Evolutionary conservation across 2,888 invertebrate species (phyloP).

Genomic region (Drosophila greeni): DNA sequence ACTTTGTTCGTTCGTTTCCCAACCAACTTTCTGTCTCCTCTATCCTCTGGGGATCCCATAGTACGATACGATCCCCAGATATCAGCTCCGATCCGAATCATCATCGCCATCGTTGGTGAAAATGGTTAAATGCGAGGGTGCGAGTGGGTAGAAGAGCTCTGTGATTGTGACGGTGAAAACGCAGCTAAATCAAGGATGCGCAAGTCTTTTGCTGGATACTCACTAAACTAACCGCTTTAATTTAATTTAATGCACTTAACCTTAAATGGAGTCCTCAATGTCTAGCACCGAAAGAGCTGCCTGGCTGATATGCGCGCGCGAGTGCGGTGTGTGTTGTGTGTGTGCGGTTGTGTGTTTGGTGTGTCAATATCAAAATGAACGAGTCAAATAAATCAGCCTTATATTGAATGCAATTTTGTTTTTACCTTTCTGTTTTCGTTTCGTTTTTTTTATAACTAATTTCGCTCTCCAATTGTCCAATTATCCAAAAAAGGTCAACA

Average conservation of each 20-base stretch:
- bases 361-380: conserved; percentile 59
- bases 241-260: conserved; percentile 56
- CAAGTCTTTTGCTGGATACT: conserved; percentile 65
- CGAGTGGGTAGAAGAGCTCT: conserved; percentile 1
- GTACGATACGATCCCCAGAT: not conserved
- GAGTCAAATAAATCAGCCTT: conserved; percentile 72
- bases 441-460: conserved; percentile 53
- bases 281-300: conserved; percentile 38
- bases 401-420: conserved; percentile 67
- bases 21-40: conserved; percentile 3
- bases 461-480: conserved; percentile 56
- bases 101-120: conserved; percentile 14
- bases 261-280: conserved; percentile 44
- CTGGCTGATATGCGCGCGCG: conserved; percentile 62
- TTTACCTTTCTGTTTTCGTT: not conserved
- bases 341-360: conserved; percentile 37
- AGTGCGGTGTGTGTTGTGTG: conserved; percentile 19
- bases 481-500: conserved; percentile 44
- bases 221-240: conserved; percentile 50
- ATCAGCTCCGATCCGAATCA: not conserved
- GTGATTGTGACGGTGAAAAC: conserved; percentile 25
- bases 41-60: not conserved
- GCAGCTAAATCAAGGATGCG: conserved; percentile 54
- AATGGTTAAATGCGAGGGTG: conserved; percentile 23
- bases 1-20: conserved; percentile 16